These are phyloP conservation scores for Cynaeus angustus DNA, from an alignment of 2,888 invertebrate species.

Conservation along the genomic window DNA sequence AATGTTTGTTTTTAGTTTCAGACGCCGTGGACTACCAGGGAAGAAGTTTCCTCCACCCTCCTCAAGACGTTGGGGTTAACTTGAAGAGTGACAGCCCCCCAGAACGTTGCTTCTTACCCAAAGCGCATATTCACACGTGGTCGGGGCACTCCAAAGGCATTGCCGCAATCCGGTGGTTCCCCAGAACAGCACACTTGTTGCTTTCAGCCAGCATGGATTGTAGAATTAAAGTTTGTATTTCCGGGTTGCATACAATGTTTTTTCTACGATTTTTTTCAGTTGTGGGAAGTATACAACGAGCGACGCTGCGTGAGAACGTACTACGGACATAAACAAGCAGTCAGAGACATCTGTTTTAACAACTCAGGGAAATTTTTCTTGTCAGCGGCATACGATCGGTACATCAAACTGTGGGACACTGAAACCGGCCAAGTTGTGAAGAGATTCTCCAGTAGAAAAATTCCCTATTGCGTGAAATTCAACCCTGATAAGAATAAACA, in stretches of 20 bases:
- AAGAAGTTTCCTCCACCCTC: slow-evolving; percentile 93
- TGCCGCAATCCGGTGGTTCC: slow-evolving; percentile 96
- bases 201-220: slow-evolving; percentile 98
- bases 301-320: slow-evolving; percentile 95
- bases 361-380: slow-evolving; percentile 94
- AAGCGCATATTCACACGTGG: slow-evolving; percentile 97
- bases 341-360: slow-evolving; percentile 96
- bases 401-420: slow-evolving; percentile 99
- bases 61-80: slow-evolving; percentile 94
- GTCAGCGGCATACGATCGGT: slow-evolving; percentile 96
- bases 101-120: slow-evolving; percentile 96
- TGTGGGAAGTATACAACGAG: slow-evolving; percentile 99
- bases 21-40: slow-evolving; percentile 97
- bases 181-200: slow-evolving; percentile 93
- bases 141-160: slow-evolving; percentile 98
- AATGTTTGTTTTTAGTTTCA: slow-evolving; percentile 81
- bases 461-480: slow-evolving; percentile 98
- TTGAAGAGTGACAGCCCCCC: slow-evolving; percentile 91
- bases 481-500: slow-evolving; percentile 98
- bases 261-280: slow-evolving; percentile 71
- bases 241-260: not conserved
- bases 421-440: slow-evolving; percentile 92
- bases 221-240: slow-evolving; percentile 84
- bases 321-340: slow-evolving; percentile 97
- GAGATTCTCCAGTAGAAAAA: slow-evolving; percentile 95